Conservation (phyloP, 2,113 vertebrate genomes). For the Phoenicopterus ruber region DNA sequence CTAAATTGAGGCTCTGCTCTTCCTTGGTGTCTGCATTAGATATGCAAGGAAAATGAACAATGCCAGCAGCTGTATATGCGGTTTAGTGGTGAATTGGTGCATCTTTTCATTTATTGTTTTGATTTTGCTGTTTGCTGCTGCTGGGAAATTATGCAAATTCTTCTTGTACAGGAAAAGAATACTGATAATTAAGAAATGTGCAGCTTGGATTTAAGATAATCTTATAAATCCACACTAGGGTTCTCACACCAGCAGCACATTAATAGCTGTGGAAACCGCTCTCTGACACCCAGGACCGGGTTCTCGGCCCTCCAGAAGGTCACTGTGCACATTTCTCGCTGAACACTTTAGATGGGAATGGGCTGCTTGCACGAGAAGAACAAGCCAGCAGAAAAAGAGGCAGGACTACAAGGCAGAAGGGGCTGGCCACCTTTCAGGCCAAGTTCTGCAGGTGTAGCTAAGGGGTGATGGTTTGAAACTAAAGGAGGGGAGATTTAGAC, state of each 20-base stretch:
- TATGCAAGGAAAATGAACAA: slow-evolving; percentile 50
- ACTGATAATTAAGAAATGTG: slow-evolving; percentile 58
- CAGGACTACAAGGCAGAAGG: neutral
- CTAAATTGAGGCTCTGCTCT: neutral
- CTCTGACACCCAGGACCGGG: neutral
- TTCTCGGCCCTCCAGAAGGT: neutral
- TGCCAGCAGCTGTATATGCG: slow-evolving; percentile 48
- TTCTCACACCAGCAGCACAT: neutral
- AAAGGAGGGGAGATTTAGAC: no score
- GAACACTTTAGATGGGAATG: neutral
- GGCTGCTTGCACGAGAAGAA: neutral
- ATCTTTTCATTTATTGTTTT: slow-evolving; percentile 64
- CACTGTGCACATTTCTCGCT: neutral
- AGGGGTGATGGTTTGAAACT: no score
- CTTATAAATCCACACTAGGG: neutral
- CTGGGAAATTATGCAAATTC: slow-evolving; percentile 67
- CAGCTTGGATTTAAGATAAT: slow-evolving; percentile 24
- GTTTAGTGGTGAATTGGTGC: slow-evolving; percentile 58
- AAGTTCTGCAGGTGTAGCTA: neutral
- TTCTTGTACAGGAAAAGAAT: slow-evolving; percentile 49
- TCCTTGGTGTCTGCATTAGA: slow-evolving; percentile 27
- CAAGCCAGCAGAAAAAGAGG: neutral
- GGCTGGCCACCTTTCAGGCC: neutral
- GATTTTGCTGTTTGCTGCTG: slow-evolving; percentile 52
- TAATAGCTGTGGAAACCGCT: neutral